Conservation (phyloP, 2,888 invertebrate genomes). For the Chalcis sispes region DNA sequence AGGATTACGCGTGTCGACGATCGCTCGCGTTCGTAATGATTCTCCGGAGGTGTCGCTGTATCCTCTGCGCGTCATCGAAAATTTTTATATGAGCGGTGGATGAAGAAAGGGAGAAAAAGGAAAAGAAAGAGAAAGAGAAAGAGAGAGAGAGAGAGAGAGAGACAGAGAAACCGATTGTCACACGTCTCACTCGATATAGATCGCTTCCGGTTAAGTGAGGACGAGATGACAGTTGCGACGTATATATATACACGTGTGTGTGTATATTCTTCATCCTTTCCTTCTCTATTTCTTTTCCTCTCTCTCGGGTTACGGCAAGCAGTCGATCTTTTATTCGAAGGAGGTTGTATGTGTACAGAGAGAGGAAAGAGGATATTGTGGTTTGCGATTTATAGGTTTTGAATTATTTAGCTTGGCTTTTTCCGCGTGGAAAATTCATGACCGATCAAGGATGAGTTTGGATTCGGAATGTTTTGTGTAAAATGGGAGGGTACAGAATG, state of each 20-base stretch:
- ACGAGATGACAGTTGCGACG: too few species aligned
- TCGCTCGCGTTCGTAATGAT: too few species aligned
- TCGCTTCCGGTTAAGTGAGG: constrained; percentile 8
- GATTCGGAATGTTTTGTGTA: too few species aligned
- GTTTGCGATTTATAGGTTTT: constrained; percentile 35
- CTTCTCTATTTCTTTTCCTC: constrained; percentile 1
- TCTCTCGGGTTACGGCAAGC: neutral
- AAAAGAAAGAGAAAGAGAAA: too few species aligned
- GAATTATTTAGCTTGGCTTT: constrained; percentile 45
- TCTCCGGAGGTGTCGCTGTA: too few species aligned
- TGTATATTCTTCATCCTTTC: neutral
- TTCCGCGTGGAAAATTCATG: too few species aligned
- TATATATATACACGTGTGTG: neutral
- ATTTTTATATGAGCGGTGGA: too few species aligned
- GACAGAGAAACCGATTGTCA: neutral
- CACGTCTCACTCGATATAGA: neutral
- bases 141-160: neutral
- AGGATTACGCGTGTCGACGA: too few species aligned
- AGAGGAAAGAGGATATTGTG: constrained; percentile 10
- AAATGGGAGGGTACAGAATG: too few species aligned
- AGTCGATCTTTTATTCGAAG: constrained; percentile 13
- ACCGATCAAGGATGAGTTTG: too few species aligned
- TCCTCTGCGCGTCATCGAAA: too few species aligned
- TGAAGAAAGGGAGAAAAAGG: neutral
- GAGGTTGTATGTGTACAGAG: too few species aligned